phyloP scores from a whole-genome alignment of 2,888 invertebrate genomes.

The Stegana nigrithorax region DNA sequence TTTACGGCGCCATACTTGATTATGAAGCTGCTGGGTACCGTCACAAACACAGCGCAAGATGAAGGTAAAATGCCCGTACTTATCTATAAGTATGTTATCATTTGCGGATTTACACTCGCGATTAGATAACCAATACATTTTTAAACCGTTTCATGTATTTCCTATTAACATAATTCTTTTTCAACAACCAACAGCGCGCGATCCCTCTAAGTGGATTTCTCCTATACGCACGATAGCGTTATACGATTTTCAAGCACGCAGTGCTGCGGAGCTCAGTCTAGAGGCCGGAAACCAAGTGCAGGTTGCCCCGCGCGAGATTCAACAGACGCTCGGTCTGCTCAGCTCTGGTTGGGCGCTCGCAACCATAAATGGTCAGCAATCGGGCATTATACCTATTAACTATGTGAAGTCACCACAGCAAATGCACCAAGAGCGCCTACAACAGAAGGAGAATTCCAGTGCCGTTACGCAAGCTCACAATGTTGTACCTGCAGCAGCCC shows the following conservation, averaged over 20 bases:
- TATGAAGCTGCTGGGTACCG: slow-evolving; percentile 79
- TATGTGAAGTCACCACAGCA: slow-evolving; percentile 69
- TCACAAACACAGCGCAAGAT: slow-evolving; percentile 71
- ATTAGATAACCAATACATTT: slow-evolving; percentile 12
- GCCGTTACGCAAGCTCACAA: background rate
- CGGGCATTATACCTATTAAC: slow-evolving; percentile 76
- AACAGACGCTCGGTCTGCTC: slow-evolving; percentile 74
- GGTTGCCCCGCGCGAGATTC: slow-evolving; percentile 86
- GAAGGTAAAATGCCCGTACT: slow-evolving; percentile 71
- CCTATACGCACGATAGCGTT: slow-evolving; percentile 77
- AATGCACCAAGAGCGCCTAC: slow-evolving; percentile 49
- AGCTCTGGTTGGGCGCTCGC: slow-evolving; percentile 80
- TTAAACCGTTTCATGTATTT: background rate
- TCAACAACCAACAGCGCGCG: slow-evolving; percentile 69
- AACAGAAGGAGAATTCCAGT: slow-evolving; percentile 13
- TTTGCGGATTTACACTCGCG: background rate
- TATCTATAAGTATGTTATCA: background rate
- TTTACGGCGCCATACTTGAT: slow-evolving; percentile 93
- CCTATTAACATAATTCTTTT: background rate
- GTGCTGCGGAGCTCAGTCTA: slow-evolving; percentile 82
- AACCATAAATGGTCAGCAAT: slow-evolving; percentile 71
- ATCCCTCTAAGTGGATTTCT: slow-evolving; percentile 78
- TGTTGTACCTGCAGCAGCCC: background rate
- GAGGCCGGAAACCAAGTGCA: slow-evolving; percentile 80
- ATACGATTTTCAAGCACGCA: slow-evolving; percentile 80